phyloP scores from a whole-genome alignment of 2,113 vertebrate genomes.

The Prunella fulvescens region DNA sequence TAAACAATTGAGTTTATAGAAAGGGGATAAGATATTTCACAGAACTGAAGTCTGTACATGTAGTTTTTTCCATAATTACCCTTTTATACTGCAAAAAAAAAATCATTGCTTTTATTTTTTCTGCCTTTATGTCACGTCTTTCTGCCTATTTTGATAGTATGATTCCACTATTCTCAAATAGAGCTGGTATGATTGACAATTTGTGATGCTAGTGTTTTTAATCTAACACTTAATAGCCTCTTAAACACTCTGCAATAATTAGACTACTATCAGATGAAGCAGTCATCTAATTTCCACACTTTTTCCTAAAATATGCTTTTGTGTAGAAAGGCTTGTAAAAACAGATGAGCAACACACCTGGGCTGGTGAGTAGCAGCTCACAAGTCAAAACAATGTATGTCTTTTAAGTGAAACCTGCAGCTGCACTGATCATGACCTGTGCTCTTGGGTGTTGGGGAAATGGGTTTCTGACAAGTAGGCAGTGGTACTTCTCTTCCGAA shows the following conservation, averaged over 20 bases:
- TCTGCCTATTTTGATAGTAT: background rate
- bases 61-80: background rate
- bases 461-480: background rate
- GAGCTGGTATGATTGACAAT: background rate
- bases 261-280: background rate
- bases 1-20: background rate
- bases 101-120: background rate
- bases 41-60: background rate
- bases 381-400: background rate
- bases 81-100: background rate
- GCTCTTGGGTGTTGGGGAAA: background rate
- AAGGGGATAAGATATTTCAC: background rate
- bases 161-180: background rate
- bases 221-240: background rate
- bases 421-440: background rate
- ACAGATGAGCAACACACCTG: background rate
- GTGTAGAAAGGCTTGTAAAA: background rate
- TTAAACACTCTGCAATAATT: background rate
- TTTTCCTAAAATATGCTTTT: background rate
- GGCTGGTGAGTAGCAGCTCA: background rate
- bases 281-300: background rate
- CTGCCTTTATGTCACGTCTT: background rate
- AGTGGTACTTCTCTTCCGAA: background rate
- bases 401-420: background rate
- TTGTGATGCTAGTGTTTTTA: background rate